phyloP scores from a whole-genome alignment of 2,113 vertebrate species.

The Lagopus muta region DNA sequence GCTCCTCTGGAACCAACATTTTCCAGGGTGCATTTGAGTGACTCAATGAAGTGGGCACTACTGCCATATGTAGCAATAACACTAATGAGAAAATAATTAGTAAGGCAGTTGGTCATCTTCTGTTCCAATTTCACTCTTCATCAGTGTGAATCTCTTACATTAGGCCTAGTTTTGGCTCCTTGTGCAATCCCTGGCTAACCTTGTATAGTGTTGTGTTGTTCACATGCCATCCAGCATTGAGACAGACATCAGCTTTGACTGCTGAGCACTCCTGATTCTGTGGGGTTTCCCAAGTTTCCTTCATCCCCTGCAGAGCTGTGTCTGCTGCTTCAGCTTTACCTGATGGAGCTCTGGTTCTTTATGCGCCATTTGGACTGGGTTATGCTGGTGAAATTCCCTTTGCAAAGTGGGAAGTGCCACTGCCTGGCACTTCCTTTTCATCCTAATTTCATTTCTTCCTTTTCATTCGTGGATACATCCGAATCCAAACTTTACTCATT shows the following conservation, averaged over 20 bases:
- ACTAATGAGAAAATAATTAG: neutral
- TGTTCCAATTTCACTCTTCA: neutral
- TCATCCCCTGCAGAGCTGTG: neutral
- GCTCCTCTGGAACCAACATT: neutral
- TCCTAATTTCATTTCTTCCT: too few relatives aligned
- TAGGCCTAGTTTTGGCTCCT: neutral
- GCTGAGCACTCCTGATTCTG: neutral
- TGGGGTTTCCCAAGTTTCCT: neutral
- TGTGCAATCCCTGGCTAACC: neutral
- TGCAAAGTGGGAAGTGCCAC: neutral
- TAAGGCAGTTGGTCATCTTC: neutral
- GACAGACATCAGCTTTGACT: neutral
- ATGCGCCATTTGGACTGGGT: accelerated
- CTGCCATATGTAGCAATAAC: neutral
- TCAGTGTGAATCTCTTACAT: neutral
- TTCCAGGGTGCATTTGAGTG: neutral
- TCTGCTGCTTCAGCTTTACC: accelerated
- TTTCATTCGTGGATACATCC: too few relatives aligned
- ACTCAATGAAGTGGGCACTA: neutral
- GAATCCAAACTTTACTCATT: neutral
- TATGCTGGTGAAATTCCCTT: neutral
- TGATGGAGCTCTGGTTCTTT: neutral
- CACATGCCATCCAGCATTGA: neutral
- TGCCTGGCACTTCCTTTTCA: neutral
- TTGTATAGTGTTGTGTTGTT: accelerated